Percentiles rank a stretch among this genome's conserved stretches.
Conservation (phyloP, 2,113 vertebrate genomes). For the Oryzias melastigma region DNA sequence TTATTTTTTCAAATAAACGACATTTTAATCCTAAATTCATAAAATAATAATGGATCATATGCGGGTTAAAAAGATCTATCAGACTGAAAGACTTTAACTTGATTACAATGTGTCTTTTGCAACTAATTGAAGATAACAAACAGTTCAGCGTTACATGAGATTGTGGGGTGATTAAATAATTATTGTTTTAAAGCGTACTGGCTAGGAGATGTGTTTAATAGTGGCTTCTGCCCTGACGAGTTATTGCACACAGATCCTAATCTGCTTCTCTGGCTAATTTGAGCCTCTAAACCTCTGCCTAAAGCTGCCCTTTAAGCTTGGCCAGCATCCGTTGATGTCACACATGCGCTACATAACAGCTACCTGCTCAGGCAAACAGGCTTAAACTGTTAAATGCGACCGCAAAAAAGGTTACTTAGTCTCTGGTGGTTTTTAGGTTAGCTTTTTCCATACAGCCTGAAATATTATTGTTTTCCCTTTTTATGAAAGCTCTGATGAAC, state of each 20-base stretch:
- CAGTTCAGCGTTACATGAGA: slow-evolving; percentile 19
- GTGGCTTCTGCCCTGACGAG: slow-evolving; percentile 25
- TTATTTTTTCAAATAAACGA: too few species aligned
- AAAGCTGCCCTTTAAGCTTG: slow-evolving; percentile 55
- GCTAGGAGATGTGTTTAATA: slow-evolving; percentile 55
- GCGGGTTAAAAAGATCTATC: too few species aligned
- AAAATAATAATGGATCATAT: too few species aligned
- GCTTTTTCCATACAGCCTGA: too few species aligned
- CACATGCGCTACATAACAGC: slow-evolving; percentile 19
- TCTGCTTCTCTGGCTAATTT: slow-evolving; percentile 68
- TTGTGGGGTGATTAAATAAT: slow-evolving; percentile 62
- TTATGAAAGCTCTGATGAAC: too few species aligned
- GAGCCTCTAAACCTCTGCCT: slow-evolving; percentile 52
- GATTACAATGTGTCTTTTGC: slow-evolving; percentile 22
- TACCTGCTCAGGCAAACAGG: not conserved
- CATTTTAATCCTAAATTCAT: too few species aligned
- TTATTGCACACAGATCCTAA: slow-evolving; percentile 52
- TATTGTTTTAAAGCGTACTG: slow-evolving; percentile 59
- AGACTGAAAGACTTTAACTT: not conserved
- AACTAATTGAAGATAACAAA: slow-evolving; percentile 24
- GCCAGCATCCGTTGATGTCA: slow-evolving; percentile 55
- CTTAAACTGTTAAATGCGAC: not conserved
- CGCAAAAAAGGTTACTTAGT: not conserved
- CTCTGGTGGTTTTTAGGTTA: too few species aligned
- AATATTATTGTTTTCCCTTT: too few species aligned